Evolutionary conservation across 1,140 invertebrate genomes (phyloP), one percentile per base, ranked within the genome.

Genomic region (Ylistrum balloti): DNA sequence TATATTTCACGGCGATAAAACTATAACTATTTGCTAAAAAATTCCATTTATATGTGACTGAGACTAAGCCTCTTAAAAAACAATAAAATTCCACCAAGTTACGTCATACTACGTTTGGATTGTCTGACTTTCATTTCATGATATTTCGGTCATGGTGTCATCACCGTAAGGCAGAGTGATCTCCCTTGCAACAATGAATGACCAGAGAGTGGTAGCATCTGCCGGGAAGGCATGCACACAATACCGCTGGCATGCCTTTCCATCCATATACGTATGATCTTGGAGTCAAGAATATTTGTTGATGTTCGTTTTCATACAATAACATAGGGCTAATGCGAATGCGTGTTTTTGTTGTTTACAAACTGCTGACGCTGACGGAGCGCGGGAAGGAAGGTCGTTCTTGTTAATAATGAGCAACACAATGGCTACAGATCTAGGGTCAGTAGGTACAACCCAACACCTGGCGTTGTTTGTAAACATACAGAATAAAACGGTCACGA

Each of bases 101-200:
- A n/a, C n/a, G n/a, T n/a, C n/a, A n/a, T n/a, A n/a, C n/a, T n/a
- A n/a, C n/a, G 35, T 38, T 7, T 38, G 35, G 35, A 38, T 38
- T 38, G 35, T 38, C 35, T 38, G 35, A n/a, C n/a, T n/a, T n/a
- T n/a, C n/a, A n/a, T n/a, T n/a, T n/a, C n/a, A 38, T 7, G 35
- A 38, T 7, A 38, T 7, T 5, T 38, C 35, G 35, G 35, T 45
- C 41, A 45, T 17, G 41, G 10, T 13, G 41, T 38, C 13, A 13
- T 38, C 41, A 17, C 17, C 20, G 41, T 45, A 45, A 45, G 9
- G 28, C 22, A 28, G 56, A 74, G 56, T 74, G 56, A 28, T 74
- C 56, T 74, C 56, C 56, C 56, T 74, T 74, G 56, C 3, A 74
- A 74, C 56, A 74, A 74, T 74, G n/a, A 45, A 45, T 45, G 41